These are phyloP conservation scores for Phataginus tetradactyla DNA, from an alignment of 2,797 vertebrate species.

Conservation along the genomic window DNA sequence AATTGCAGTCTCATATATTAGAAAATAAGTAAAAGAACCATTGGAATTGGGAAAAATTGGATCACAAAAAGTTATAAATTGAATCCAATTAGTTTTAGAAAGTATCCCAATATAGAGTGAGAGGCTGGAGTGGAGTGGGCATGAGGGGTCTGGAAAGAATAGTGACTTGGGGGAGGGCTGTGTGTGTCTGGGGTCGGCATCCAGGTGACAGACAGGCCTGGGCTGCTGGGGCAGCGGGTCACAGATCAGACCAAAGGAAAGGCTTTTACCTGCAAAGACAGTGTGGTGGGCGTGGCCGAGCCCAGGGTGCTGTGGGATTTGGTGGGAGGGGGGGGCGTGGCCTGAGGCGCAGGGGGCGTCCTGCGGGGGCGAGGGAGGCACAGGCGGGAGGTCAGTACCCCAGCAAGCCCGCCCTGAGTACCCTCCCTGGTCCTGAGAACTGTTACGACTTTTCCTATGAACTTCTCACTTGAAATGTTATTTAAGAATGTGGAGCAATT, in stretches of 20 bases:
- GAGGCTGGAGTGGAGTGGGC: not conserved
- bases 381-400: too few relatives aligned
- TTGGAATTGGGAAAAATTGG: too few relatives aligned
- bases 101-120: not conserved
- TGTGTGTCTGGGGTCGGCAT: not conserved
- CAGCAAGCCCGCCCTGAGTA: too few relatives aligned
- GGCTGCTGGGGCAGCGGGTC: too few relatives aligned
- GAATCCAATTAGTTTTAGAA: not conserved
- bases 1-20: not conserved
- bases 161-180: not conserved
- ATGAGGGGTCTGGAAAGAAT: too few relatives aligned
- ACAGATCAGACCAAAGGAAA: too few relatives aligned
- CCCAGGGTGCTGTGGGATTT: rapidly evolving
- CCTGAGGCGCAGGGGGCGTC: too few relatives aligned
- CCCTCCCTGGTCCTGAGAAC: not conserved
- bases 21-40: not conserved
- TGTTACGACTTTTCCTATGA: not conserved
- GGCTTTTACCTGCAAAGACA: not conserved
- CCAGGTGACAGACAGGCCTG: too few relatives aligned
- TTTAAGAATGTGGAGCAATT: not conserved
- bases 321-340: too few relatives aligned
- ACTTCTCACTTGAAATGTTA: not conserved
- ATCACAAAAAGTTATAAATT: not conserved
- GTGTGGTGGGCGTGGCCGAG: rapidly evolving
- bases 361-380: too few relatives aligned